Evolutionary conservation across 2,797 vertebrate genomes (phyloP).

Genomic region (Mycteria americana): DNA sequence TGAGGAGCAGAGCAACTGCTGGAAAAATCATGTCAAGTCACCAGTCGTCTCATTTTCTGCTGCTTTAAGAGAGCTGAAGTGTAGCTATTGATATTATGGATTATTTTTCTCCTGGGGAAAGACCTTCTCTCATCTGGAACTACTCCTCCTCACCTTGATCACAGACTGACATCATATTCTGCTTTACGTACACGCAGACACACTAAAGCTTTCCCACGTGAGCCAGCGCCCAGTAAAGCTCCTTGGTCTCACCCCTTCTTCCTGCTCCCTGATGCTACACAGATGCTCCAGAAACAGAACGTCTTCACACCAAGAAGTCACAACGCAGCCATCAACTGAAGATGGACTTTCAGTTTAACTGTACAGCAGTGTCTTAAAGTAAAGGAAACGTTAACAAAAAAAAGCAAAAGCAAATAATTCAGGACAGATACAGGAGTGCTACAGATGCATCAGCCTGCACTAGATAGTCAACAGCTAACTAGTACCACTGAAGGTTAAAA

Average conservation of each 20-base stretch:
- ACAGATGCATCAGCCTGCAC: background rate
- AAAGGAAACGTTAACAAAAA: background rate
- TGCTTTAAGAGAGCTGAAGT: background rate
- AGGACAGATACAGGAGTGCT: background rate
- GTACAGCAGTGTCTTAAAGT: background rate
- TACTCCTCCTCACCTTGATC: background rate
- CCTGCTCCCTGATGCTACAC: background rate
- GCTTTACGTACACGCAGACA: background rate
- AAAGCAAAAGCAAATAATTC: background rate
- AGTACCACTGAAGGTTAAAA: background rate
- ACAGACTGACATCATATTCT: background rate
- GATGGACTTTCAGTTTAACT: background rate
- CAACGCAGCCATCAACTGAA: background rate
- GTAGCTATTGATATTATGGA: background rate
- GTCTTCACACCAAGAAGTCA: background rate
- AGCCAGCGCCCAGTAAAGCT: background rate
- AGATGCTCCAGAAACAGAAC: background rate
- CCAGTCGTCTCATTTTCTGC: fast-evolving
- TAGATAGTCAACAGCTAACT: background rate
- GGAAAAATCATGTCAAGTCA: background rate
- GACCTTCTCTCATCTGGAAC: background rate
- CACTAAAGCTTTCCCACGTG: fast-evolving
- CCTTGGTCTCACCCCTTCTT: background rate
- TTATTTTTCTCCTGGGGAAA: background rate
- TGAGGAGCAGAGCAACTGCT: background rate